Base-by-base conservation (phyloP, 2,797 vertebrate genomes). In the Threskiornis aethiopicus region DNA sequence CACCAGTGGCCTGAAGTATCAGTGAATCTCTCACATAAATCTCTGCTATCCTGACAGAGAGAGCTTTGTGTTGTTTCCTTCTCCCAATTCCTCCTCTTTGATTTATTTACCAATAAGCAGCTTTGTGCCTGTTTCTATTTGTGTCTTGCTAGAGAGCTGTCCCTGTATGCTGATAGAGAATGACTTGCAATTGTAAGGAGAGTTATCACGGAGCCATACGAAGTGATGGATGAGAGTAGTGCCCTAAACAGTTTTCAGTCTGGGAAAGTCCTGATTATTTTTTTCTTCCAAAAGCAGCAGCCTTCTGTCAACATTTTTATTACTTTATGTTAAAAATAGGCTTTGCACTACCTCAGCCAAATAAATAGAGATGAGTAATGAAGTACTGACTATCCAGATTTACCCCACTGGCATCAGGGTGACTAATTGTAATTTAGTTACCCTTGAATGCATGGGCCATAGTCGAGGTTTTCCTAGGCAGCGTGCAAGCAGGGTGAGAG, bases 61-160 rank as follows among this genome's bases (percentile, higher is more conserved):
- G 52, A 69, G 73, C 93, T 91, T 91, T 88, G 73, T 85, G 79
- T 72, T 35, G 73, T 75, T 92, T 96, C 90, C 87, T 91, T 94
- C 88, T 96, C 79, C 75, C 79, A 62, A 41, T 95, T 95, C 70
- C 91, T 93, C 61, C 75, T 39, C 70, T 93, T 94, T 94, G 94
- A 95, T 94, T 97, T 97, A 94, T 95, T 93, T 96, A 87, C 89
- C 73, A 95, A 78, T 92, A 86, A 84, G 55, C 39, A 65, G 78
- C 67, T 82, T 91, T 92, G 84, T 92, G 75, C 64, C 90, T 87
- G 49, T 70, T 92, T 87, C 87, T 83, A 72, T 96, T 87, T 94
- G 47, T 91, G 84, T 86, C 64, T 79, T 66, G 33, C 59, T 93
- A 11, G 79, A 94, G 70, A 93, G 51, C 61, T 70, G 46, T 77